Conservation (phyloP, 2,113 vertebrate genomes). For the Caloenas nicobarica region DNA sequence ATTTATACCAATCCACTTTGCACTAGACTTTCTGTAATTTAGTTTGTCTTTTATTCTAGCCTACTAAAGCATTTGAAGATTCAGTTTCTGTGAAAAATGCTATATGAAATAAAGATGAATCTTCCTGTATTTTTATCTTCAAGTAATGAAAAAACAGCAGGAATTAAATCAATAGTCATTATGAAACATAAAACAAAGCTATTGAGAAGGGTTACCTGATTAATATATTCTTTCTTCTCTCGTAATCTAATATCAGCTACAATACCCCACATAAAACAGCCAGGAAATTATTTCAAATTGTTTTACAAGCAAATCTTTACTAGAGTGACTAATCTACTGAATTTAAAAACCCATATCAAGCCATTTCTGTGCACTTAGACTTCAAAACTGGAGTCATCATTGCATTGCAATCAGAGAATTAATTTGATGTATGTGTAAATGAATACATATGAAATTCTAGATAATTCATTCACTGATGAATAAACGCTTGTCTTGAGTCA, state of each 20-base stretch:
- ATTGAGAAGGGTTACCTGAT: not conserved
- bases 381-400: not conserved
- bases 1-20: not conserved
- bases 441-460: not conserved
- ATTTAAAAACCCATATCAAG: not conserved
- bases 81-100: not conserved
- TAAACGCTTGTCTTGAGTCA: not conserved
- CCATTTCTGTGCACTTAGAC: not conserved
- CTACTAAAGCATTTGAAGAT: not conserved
- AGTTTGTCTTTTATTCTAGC: not conserved
- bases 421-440: not conserved
- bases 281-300: constrained; percentile 14
- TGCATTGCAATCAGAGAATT: not conserved
- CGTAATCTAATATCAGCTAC: not conserved
- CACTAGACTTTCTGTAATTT: not conserved
- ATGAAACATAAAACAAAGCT: constrained; percentile 23
- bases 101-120: not conserved
- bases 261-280: not conserved
- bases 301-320: constrained; percentile 8
- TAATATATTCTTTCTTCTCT: not conserved
- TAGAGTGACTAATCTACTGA: not conserved
- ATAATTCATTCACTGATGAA: not conserved
- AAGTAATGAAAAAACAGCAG: not conserved
- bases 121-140: not conserved
- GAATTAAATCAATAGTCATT: constrained; percentile 7